Percentiles rank a stretch among this genome's conserved stretches.
These are phyloP conservation scores for Coregonus clupeaformis DNA, from an alignment of 2,113 vertebrate species.

Conservation along the genomic window DNA sequence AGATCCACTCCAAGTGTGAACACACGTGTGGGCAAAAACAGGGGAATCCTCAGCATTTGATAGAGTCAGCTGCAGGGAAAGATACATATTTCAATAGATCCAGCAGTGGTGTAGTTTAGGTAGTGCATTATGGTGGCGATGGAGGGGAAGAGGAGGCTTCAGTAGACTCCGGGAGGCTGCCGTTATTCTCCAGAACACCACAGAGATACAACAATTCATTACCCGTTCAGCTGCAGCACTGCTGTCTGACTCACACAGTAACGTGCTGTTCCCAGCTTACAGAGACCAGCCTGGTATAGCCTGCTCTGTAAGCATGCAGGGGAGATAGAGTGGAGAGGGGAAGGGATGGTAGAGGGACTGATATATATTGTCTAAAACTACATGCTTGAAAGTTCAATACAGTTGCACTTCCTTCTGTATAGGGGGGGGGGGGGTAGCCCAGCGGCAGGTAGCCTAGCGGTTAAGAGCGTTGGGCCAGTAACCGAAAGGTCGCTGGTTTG, in stretches of 20 bases:
- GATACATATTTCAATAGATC: constrained; percentile 37
- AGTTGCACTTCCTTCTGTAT: too few species aligned
- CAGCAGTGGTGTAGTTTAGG: constrained; percentile 19
- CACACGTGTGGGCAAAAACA: constrained; percentile 21
- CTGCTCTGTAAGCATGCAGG: too few species aligned
- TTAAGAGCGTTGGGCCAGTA: too few species aligned
- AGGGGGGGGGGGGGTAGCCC: too few species aligned
- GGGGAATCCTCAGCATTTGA: constrained; percentile 13
- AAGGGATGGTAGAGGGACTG: too few species aligned
- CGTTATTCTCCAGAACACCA: constrained; percentile 15
- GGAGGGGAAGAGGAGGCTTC: neutral
- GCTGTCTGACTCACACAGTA: neutral
- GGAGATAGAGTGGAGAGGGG: too few species aligned
- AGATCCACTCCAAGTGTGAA: constrained; percentile 2
- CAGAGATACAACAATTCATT: neutral
- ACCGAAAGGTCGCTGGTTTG: too few species aligned
- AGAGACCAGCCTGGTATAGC: too few species aligned
- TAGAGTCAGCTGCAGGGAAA: constrained; percentile 22
- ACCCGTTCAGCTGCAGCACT: neutral
- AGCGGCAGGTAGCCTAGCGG: too few species aligned
- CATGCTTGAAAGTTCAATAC: too few species aligned
- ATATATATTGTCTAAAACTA: too few species aligned
- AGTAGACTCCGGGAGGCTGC: constrained; percentile 3
- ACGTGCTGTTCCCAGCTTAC: neutral
- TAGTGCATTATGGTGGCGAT: neutral